phyloP scores from a whole-genome alignment of 2,797 vertebrate species.

The Siniperca obscura region DNA sequence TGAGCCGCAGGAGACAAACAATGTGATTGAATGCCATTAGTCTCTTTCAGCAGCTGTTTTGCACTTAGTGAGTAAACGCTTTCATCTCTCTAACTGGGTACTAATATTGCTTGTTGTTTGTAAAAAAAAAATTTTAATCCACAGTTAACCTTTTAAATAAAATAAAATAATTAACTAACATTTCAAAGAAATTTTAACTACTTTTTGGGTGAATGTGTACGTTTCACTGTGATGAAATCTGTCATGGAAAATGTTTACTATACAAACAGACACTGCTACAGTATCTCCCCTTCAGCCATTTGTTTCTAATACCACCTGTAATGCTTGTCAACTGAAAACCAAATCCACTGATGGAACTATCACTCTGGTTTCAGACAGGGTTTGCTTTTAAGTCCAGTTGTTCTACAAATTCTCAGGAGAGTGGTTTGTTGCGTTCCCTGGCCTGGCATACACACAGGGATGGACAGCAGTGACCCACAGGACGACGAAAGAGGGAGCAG shows the following conservation, averaged over 20 bases:
- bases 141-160: conserved; percentile 6
- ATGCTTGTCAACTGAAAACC: conserved; percentile 23
- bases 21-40: conserved; percentile 70
- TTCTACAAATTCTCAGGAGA: conserved; percentile 46
- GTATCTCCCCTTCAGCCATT: conserved; percentile 1
- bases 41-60: conserved; percentile 61
- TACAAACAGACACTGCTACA: not conserved
- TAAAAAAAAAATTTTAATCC: not conserved
- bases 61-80: conserved; percentile 72
- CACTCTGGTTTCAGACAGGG: conserved; percentile 63
- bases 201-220: not conserved
- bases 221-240: conserved; percentile 14
- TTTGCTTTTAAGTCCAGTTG: conserved; percentile 53
- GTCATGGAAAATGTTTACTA: not conserved
- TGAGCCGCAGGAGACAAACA: conserved; percentile 57
- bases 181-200: not conserved
- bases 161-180: not conserved
- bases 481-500: conserved; percentile 52
- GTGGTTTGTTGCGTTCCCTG: conserved; percentile 30
- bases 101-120: conserved; percentile 25
- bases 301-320: conserved; percentile 16
- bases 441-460: conserved; percentile 50
- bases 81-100: conserved; percentile 35
- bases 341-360: conserved; percentile 45
- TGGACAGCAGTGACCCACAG: conserved; percentile 74